Evolutionary conservation across 2,888 invertebrate species (phyloP).

Genomic region (Cheilosia variabilis): DNA sequence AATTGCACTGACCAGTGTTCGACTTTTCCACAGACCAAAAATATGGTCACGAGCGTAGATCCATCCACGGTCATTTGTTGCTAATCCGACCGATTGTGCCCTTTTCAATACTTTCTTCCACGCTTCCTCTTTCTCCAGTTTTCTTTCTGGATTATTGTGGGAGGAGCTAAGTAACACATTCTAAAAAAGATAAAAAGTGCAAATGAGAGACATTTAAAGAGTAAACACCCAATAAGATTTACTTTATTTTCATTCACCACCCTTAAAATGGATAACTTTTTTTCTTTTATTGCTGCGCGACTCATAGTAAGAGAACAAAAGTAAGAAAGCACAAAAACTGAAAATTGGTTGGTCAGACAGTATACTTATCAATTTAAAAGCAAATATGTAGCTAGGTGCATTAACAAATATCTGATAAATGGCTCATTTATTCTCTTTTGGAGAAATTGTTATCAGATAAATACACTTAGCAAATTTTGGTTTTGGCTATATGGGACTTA

Average conservation of each 20-base stretch:
- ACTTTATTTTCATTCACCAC: constrained; percentile 18
- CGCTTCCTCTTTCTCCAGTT: constrained; percentile 37
- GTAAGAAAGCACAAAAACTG: background rate
- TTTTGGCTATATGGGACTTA: no score
- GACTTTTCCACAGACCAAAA: constrained; percentile 57
- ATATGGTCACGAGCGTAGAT: constrained; percentile 50
- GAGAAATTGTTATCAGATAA: background rate
- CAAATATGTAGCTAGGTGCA: no score
- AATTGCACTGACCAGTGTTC: constrained; percentile 25
- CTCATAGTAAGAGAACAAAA: background rate
- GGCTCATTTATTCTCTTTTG: no score
- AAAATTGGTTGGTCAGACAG: no score
- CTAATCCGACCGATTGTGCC: constrained; percentile 45
- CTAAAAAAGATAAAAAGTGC: background rate
- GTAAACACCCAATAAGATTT: background rate
- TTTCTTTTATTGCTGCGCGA: constrained; percentile 2
- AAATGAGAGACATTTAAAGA: background rate
- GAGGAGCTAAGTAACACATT: background rate
- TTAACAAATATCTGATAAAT: no score
- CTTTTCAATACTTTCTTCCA: constrained; percentile 42
- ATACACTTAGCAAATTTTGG: background rate
- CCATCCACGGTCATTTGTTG: constrained; percentile 31
- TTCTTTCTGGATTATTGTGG: background rate
- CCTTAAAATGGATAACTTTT: constrained; percentile 2
- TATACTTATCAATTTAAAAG: constrained; percentile 1